Conservation (phyloP, 2,797 vertebrate species). For the Rhinatrema bivittatum region DNA sequence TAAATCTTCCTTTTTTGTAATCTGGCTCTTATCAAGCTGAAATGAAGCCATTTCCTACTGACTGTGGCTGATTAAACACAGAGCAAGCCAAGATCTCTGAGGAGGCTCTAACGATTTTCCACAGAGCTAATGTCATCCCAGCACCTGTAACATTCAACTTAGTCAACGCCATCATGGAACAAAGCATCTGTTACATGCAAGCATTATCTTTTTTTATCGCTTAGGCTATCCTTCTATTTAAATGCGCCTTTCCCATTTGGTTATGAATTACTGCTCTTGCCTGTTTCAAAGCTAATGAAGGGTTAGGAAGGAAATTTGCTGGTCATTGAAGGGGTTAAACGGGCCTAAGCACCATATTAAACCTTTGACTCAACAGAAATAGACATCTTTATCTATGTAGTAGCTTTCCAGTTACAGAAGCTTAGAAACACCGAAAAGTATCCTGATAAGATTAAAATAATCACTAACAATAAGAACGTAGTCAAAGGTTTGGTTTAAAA, state of each 20-base stretch:
- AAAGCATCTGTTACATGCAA: slow-evolving; percentile 68
- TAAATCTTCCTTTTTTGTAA: slow-evolving; percentile 50
- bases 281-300: slow-evolving; percentile 62
- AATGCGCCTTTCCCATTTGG: slow-evolving; percentile 61
- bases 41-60: slow-evolving; percentile 85
- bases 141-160: slow-evolving; percentile 80
- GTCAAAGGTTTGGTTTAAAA: too few relatives aligned
- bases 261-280: slow-evolving; percentile 67
- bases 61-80: slow-evolving; percentile 89
- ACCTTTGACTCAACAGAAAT: slow-evolving; percentile 33
- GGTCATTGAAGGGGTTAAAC: slow-evolving; percentile 36
- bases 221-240: slow-evolving; percentile 33
- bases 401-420: too few relatives aligned
- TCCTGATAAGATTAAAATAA: too few relatives aligned
- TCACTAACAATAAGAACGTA: too few relatives aligned
- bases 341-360: slow-evolving; percentile 18
- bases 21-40: slow-evolving; percentile 80
- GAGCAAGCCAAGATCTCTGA: slow-evolving; percentile 53
- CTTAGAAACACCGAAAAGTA: too few relatives aligned
- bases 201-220: slow-evolving; percentile 47
- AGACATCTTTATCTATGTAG: too few relatives aligned
- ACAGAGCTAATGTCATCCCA: slow-evolving; percentile 58
- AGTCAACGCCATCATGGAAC: slow-evolving; percentile 64
- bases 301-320: slow-evolving; percentile 45
- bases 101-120: slow-evolving; percentile 56